Evolutionary conservation across 2,113 vertebrate genomes (phyloP).

Genomic region (Alouatta palliata): DNA sequence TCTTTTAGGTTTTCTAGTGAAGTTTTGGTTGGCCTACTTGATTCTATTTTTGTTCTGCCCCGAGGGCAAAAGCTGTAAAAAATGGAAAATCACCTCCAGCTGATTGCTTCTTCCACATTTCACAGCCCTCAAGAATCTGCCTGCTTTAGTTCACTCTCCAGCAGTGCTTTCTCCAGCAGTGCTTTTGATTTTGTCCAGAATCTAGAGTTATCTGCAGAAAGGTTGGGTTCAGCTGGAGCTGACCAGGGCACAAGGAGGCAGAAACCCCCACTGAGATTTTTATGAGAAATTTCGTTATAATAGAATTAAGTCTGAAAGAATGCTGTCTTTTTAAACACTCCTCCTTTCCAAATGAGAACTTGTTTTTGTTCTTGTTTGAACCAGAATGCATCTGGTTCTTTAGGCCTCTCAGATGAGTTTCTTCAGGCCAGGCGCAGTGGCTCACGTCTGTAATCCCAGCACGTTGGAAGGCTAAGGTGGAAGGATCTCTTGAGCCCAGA

Average conservation of each 20-base stretch:
- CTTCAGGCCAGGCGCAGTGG: not conserved
- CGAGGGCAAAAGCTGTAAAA: not conserved
- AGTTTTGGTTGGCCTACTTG: not conserved
- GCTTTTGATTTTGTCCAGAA: not conserved
- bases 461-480: no score
- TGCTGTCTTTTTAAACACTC: not conserved
- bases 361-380: not conserved
- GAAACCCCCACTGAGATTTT: not conserved
- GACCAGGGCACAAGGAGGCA: not conserved
- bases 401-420: not conserved
- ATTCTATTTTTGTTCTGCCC: not conserved
- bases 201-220: not conserved
- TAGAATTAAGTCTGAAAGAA: not conserved
- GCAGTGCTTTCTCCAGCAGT: not conserved
- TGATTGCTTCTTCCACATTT: not conserved
- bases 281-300: not conserved
- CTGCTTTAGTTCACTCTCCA: not conserved
- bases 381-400: not conserved
- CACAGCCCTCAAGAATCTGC: not conserved
- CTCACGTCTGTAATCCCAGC: no score
- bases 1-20: not conserved
- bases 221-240: not conserved
- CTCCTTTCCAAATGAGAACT: not conserved
- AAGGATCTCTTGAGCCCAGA: no score
- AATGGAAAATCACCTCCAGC: not conserved